These are phyloP conservation scores for Synaphobranchus kaupii DNA, from an alignment of 2,797 vertebrate species.

Conservation along the genomic window DNA sequence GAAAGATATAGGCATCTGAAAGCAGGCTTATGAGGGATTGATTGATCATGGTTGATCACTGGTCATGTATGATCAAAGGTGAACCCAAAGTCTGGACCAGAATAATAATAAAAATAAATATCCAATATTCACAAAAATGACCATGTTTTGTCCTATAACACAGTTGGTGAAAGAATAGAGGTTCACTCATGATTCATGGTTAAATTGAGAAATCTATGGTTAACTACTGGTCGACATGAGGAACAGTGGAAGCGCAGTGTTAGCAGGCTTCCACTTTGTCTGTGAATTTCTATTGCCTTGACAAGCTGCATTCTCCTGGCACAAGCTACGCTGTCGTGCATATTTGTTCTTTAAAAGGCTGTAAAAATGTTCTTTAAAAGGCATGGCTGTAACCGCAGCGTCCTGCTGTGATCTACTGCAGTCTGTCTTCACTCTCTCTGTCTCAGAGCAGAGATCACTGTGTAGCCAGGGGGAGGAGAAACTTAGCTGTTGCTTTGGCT, in stretches of 20 bases:
- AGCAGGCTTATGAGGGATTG: background rate
- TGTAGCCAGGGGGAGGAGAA: background rate
- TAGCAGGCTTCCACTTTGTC: background rate
- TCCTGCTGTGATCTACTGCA: background rate
- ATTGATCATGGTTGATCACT: background rate
- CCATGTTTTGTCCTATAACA: background rate
- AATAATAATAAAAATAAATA: background rate
- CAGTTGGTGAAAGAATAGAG: background rate
- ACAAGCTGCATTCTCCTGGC: conserved; percentile 6
- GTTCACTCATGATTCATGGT: background rate
- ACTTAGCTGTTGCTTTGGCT: background rate
- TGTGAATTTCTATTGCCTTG: background rate
- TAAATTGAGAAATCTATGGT: background rate
- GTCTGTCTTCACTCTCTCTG: background rate
- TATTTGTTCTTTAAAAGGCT: conserved; percentile 16
- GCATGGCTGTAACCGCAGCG: background rate
- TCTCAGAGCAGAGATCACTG: background rate
- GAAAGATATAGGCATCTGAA: background rate
- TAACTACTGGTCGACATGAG: background rate
- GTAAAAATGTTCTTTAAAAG: conserved; percentile 21
- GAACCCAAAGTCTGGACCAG: background rate
- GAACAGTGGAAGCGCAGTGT: background rate
- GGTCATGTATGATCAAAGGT: background rate
- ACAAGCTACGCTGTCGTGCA: background rate
- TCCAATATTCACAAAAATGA: background rate